Evolutionary conservation across 2,888 invertebrate species (phyloP), one percentile per base, ranked within the genome.

Genomic region (Allygus modestus): DNA sequence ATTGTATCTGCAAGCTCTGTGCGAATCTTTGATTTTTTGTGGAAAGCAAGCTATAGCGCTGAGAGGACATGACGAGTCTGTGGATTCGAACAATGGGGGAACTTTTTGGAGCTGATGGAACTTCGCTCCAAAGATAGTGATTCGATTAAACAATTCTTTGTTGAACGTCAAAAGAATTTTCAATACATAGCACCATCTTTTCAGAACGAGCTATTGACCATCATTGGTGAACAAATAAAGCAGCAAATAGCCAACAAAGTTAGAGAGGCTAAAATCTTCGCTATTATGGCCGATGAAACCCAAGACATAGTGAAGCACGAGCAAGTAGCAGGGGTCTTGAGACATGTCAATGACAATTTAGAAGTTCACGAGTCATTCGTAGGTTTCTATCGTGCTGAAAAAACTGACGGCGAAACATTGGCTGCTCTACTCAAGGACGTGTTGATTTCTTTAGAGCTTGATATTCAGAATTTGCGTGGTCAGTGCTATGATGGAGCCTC

Each of bases 401-500:
- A 37, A 73, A 82, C 82, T 58, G 82, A 84, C 73, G 82, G 58
- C 58, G 43, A 69, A 73, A 37, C 84, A 17, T 58, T 84, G 23
- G 69, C 73, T 26, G 31, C 28, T 51, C 33, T 82, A 58, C 79
- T 82, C n/a, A 82, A 82, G 61, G 26, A 37, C 11, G 41, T 65
- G 28, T 81, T 84, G 33, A 26, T 20, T 26, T 81, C 81, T 37
- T 33, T 69, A 26, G 46, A 26, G 1, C 54, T 51, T 9, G 58
- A 81, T 23, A 37, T 81, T n/a, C 7, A 58, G 11, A 54, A 81
- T 54, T 51, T 87, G 12, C 85, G 88, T 69, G 88, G 86, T 26
- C 87, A 87, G 71, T 87, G 86, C 75, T 87, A 87, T 58, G 88
- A 87, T 79, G 88, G 88, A 46, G 87, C 87, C 20, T 23, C 87